Percentiles rank a stretch among this genome's conserved stretches.
phyloP scores from a whole-genome alignment of 2,888 invertebrate species.

The Melolontha melolontha region DNA sequence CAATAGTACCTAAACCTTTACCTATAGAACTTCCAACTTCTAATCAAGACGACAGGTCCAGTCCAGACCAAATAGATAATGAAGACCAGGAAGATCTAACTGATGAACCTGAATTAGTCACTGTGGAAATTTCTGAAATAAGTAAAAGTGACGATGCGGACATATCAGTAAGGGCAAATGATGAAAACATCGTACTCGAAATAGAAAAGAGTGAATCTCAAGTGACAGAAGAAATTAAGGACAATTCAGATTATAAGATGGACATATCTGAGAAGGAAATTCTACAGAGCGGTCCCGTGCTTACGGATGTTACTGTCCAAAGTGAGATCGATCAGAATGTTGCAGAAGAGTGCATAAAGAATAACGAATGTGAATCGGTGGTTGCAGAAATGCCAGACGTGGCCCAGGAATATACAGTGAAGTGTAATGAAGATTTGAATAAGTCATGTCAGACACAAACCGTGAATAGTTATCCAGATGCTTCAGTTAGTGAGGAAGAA shows the following conservation, averaged over 20 bases:
- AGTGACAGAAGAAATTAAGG: slow-evolving; percentile 15
- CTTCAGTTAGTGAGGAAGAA: slow-evolving; percentile 33
- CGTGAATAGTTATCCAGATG: slow-evolving; percentile 27
- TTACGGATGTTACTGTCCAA: not conserved
- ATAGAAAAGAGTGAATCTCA: slow-evolving; percentile 36
- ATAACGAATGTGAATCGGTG: not conserved
- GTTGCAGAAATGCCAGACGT: not conserved
- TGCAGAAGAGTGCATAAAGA: slow-evolving; percentile 2
- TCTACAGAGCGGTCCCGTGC: not conserved
- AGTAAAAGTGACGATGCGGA: slow-evolving; percentile 14
- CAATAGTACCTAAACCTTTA: slow-evolving; percentile 51
- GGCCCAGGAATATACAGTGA: slow-evolving; percentile 2
- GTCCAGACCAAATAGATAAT: slow-evolving; percentile 15
- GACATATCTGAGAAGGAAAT: slow-evolving; percentile 14
- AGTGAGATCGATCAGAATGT: slow-evolving; percentile 1
- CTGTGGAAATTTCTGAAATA: slow-evolving; percentile 20
- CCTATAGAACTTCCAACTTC: slow-evolving; percentile 37
- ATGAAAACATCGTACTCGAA: slow-evolving; percentile 38
- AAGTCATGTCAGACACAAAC: slow-evolving; percentile 64
- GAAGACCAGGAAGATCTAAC: slow-evolving; percentile 30
- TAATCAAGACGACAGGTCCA: slow-evolving; percentile 12
- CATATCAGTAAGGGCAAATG: slow-evolving; percentile 20
- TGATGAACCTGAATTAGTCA: slow-evolving; percentile 22
- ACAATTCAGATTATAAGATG: slow-evolving; percentile 29
- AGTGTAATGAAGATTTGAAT: slow-evolving; percentile 56